Evolutionary conservation across 1,140 invertebrate genomes (phyloP), one percentile per base, ranked within the genome.

Genomic region (Phymastichus coffea): DNA sequence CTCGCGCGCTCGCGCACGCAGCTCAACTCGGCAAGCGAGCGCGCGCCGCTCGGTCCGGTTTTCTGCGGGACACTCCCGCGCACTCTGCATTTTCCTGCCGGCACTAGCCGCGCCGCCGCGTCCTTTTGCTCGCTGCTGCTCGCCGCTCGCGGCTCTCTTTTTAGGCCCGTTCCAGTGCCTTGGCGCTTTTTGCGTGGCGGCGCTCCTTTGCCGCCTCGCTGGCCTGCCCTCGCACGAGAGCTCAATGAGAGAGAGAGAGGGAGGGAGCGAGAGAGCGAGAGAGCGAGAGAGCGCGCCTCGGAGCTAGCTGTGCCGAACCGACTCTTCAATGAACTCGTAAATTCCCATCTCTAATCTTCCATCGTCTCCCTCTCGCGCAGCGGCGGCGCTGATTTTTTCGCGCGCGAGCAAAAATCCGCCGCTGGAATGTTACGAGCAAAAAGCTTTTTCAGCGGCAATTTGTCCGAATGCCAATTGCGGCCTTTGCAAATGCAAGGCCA

Each of bases 1-100:
- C n/a, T n/a, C n/a, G n/a, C n/a, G n/a, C n/a, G n/a, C n/a, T n/a
- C 49, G 51, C 51, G 41, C 38, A 38, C 51, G 19, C 28, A 53
- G 49, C 49, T 33, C 35, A 40, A 52, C 41, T 44, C 20, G 19
- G 33, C 33, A 6, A 4, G 48, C n/a, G 20, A 15, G 33, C 20
- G 57, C 65, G n/a, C n/a, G n/a, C n/a, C n/a, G n/a, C n/a, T n/a
- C 46, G 20, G 41, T 26, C 30, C 26, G 30, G 17, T 49, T 57
- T 57, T 41, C 38, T 15, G 30, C 47, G 10, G 47, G 47, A 49
- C 47, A 49, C 47, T 49, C 47, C 47, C 22, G 14, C 20, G 10
- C 37, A 63, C 65, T 47, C n/a, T n/a, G n/a, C 51, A 47, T 57
- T 51, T 12, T 62, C 43, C 43, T 40, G 55, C 37, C 63, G 44